Conservation (phyloP, 2,113 vertebrate species). For the Gnathonemus echidnorhynchus region DNA sequence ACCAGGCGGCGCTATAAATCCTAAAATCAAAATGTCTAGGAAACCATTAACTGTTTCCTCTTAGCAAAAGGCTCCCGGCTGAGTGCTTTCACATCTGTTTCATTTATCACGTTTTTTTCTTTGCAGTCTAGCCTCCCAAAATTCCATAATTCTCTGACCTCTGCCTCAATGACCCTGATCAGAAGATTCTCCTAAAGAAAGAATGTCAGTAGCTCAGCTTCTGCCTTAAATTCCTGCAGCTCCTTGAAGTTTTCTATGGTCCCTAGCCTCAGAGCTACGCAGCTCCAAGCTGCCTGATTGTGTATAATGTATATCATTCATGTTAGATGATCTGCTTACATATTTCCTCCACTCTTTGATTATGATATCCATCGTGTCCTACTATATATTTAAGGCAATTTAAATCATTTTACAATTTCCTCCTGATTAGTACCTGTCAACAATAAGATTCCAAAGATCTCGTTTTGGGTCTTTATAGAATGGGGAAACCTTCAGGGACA, state of each 20-base stretch:
- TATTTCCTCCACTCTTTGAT: no score
- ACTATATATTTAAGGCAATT: background rate
- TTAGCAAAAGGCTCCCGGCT: background rate
- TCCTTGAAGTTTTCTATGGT: background rate
- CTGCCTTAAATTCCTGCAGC: background rate
- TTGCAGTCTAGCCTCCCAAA: background rate
- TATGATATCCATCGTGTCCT: background rate
- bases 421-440: background rate
- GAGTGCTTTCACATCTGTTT: background rate
- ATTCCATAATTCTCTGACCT: background rate
- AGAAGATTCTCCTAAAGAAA: background rate
- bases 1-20: background rate
- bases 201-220: background rate
- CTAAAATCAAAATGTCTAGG: background rate
- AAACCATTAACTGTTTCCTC: background rate
- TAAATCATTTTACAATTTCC: background rate
- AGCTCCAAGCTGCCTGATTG: background rate
- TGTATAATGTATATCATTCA: background rate
- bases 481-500: background rate
- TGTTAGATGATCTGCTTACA: background rate
- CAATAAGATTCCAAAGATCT: background rate
- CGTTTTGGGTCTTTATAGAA: background rate
- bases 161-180: background rate
- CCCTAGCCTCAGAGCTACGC: no score
- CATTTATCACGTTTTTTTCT: background rate